phyloP scores from a whole-genome alignment of 2,113 vertebrate species.

The Alligator sinensis region DNA sequence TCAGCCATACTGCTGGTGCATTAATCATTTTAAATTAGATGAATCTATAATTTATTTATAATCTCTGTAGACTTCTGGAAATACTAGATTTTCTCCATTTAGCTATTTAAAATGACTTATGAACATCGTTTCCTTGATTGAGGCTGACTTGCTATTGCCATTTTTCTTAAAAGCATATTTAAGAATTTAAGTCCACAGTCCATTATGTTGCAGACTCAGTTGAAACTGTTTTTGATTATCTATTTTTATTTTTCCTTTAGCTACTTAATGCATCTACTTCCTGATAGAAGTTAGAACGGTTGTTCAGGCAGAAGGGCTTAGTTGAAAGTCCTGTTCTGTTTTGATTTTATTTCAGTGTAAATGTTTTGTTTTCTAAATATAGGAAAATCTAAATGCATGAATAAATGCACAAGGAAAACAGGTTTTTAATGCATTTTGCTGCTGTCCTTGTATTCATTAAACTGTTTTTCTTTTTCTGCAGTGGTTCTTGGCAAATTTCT shows the following conservation, averaged over 20 bases:
- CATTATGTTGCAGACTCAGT: rapidly evolving
- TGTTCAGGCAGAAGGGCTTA: background rate
- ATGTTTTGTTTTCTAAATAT: background rate
- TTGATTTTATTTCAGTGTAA: background rate
- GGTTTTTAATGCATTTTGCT: background rate
- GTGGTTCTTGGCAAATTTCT: slow-evolving; percentile 98
- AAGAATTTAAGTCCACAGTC: background rate
- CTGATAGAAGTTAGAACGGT: background rate
- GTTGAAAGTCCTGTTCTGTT: background rate
- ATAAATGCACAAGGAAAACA: background rate
- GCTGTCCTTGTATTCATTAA: background rate
- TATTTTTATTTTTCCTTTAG: background rate
- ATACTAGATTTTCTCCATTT: background rate
- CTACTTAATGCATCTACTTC: background rate
- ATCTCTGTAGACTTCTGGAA: background rate
- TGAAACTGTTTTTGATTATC: background rate
- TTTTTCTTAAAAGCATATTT: background rate
- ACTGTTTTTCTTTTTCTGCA: slow-evolving; percentile 70
- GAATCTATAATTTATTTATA: background rate
- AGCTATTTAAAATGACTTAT: background rate
- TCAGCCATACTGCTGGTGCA: background rate
- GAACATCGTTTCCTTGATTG: background rate
- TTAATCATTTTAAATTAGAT: background rate
- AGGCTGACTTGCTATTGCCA: background rate
- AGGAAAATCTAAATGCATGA: background rate